Percentiles rank a stretch among this genome's conserved stretches.
These are phyloP conservation scores for Microcebus griseorufus DNA, from an alignment of 2,113 vertebrate genomes.

Conservation along the genomic window DNA sequence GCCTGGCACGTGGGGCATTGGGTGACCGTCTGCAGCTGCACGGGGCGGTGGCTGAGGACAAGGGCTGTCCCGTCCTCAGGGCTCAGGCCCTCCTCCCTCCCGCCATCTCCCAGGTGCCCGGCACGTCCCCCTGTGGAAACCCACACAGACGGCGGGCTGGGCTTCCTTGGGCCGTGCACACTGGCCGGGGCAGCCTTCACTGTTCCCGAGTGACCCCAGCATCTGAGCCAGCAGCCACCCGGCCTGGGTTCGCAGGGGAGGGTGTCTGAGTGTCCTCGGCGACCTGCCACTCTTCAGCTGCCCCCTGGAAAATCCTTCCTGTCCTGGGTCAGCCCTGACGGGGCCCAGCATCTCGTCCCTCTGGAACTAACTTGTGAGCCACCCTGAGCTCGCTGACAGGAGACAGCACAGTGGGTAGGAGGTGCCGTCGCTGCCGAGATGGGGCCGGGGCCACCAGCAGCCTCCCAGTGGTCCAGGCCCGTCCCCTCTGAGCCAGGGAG, in stretches of 20 bases:
- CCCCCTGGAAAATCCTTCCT: slow-evolving; percentile 81
- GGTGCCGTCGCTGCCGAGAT: slow-evolving; percentile 81
- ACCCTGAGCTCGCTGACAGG: slow-evolving; percentile 77
- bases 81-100: too few relatives aligned
- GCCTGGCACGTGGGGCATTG: neutral
- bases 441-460: slow-evolving; percentile 81
- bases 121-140: neutral
- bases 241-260: neutral
- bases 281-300: slow-evolving; percentile 80
- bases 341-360: slow-evolving; percentile 68
- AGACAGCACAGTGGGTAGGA: slow-evolving; percentile 78
- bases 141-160: neutral
- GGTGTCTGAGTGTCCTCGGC: slow-evolving; percentile 74
- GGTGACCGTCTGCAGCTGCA: too few relatives aligned
- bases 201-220: neutral
- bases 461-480: slow-evolving; percentile 74
- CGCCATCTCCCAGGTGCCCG: too few relatives aligned
- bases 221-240: rapidly evolving
- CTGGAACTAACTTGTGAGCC: slow-evolving; percentile 80
- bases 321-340: slow-evolving; percentile 68
- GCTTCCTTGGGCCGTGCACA: neutral
- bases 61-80: too few relatives aligned
- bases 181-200: neutral
- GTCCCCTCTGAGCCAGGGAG: slow-evolving; percentile 63
- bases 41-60: too few relatives aligned